Percentiles rank a stretch among this genome's conserved stretches.
phyloP scores from a whole-genome alignment of 1,140 invertebrate genomes.

The fruit fly (Drosophila melanogaster) region Release_6_plus_ISO1_MT NT_033777.3:5891501-5892000 shows the following conservation, averaged over 20 bases:
- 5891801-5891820: conserved; percentile 53
- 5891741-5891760: conserved; percentile 27
- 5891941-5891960: too few relatives aligned
- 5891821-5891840: conserved; percentile 22
- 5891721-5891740: conserved; percentile 6
- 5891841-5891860: conserved; percentile 19
- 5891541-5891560: conserved; percentile 70
- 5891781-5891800: conserved; percentile 84
- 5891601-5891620: conserved; percentile 7
- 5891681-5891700: conserved; percentile 84
- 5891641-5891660: conserved; percentile 37
- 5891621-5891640: conserved; percentile 20
- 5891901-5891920: neutral
- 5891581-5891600: conserved; percentile 73
- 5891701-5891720: conserved; percentile 79
- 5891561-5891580: conserved; percentile 75
- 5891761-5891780: conserved; percentile 59
- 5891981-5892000: too few relatives aligned
- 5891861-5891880: conserved; percentile 20
- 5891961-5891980: too few relatives aligned
- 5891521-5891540: conserved; percentile 42
- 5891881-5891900: too few relatives aligned
- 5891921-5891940: too few relatives aligned
- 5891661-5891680: conserved; percentile 77
- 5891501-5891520: too few relatives aligned